Percentiles rank a stretch among this genome's conserved stretches.
Evolutionary conservation across 2,888 invertebrate genomes (phyloP).

Genomic region (Empis livida): DNA sequence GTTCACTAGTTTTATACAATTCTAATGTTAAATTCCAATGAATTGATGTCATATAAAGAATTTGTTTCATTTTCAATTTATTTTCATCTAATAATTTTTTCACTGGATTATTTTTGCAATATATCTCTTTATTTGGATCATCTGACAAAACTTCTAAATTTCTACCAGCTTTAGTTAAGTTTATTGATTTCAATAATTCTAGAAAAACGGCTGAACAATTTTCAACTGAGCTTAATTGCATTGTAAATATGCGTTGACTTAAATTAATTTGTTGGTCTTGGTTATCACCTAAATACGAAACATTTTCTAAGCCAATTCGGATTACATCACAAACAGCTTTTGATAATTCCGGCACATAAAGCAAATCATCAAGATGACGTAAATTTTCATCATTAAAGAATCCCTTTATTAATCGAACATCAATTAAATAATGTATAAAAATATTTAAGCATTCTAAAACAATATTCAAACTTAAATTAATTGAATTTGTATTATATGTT

Average conservation of each 20-base stretch:
- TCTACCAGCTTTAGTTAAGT: neutral
- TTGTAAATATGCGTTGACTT: conserved; percentile 24
- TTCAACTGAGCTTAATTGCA: conserved; percentile 20
- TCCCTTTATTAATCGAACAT: conserved; percentile 28
- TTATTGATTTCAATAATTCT: neutral
- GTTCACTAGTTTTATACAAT: conserved; percentile 26
- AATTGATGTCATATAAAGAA: conserved; percentile 25
- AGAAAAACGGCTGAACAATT: neutral
- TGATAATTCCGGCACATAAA: conserved; percentile 25
- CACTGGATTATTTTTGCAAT: neutral
- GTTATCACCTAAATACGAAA: conserved; percentile 28
- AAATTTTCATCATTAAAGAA: conserved; percentile 33
- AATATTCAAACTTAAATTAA: conserved; percentile 8
- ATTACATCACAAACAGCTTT: conserved; percentile 31
- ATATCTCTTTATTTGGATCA: neutral
- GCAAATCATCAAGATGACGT: conserved; percentile 26
- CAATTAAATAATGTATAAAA: conserved; percentile 30
- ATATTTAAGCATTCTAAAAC: conserved; percentile 29
- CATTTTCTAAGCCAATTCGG: conserved; percentile 32
- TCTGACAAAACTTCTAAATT: neutral
- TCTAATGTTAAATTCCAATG: conserved; percentile 34
- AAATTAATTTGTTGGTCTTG: conserved; percentile 22
- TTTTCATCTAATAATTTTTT: neutral
- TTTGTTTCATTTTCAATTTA: conserved; percentile 21
- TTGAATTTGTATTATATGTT: neutral